These are phyloP conservation scores for Magallana nippona DNA, from an alignment of 2,888 invertebrate genomes.

Conservation along the genomic window DNA sequence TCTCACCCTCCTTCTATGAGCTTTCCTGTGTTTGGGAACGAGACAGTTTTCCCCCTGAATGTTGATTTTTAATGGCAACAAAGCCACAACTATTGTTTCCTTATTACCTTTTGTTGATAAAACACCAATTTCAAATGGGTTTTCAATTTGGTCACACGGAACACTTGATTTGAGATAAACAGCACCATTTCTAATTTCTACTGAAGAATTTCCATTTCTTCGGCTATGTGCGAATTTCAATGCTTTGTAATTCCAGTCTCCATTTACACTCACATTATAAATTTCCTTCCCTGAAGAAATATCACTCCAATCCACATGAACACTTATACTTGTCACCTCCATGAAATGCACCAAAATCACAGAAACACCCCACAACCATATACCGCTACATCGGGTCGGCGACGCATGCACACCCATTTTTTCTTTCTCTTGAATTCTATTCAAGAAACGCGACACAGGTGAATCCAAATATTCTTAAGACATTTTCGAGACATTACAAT, in stretches of 20 bases:
- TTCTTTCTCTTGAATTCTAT: constrained; percentile 30
- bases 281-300: not conserved
- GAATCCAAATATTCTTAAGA: not conserved
- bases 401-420: constrained; percentile 28
- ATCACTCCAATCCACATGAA: constrained; percentile 9
- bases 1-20: constrained; percentile 34
- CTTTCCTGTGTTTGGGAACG: constrained; percentile 51
- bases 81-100: constrained; percentile 43
- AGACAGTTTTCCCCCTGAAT: constrained; percentile 62
- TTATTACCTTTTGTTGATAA: constrained; percentile 52
- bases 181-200: constrained; percentile 51
- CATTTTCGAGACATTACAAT: not conserved
- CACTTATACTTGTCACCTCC: not conserved
- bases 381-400: not conserved
- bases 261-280: not conserved
- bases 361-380: constrained; percentile 4
- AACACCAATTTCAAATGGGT: constrained; percentile 60
- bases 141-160: constrained; percentile 55
- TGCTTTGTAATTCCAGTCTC: constrained; percentile 1
- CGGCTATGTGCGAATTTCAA: not conserved
- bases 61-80: constrained; percentile 62
- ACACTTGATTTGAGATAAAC: constrained; percentile 56
- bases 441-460: constrained; percentile 27
- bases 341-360: not conserved
- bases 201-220: not conserved